These are phyloP conservation scores for Coendou prehensilis DNA, from an alignment of 2,797 vertebrate genomes.

Conservation along the genomic window DNA sequence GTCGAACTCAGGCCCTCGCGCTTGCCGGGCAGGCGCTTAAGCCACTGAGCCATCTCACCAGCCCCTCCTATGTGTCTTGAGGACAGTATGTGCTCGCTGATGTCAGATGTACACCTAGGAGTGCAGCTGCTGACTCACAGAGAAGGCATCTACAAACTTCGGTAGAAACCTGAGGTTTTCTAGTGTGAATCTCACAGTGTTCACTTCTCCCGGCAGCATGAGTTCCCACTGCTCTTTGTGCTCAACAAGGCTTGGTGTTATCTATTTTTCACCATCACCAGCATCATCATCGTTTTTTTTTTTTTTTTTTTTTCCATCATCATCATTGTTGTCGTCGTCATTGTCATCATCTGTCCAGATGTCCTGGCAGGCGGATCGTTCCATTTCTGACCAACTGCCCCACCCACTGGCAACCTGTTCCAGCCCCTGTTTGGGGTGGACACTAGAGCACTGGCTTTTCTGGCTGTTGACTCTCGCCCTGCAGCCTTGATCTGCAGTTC, in stretches of 20 bases:
- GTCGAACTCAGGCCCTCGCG: too few relatives aligned
- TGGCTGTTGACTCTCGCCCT: background rate
- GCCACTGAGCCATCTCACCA: too few relatives aligned
- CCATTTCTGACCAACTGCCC: background rate
- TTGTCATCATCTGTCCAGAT: background rate
- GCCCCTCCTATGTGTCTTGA: background rate
- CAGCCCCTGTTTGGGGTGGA: background rate
- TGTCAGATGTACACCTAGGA: background rate
- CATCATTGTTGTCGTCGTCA: background rate
- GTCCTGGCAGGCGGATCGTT: background rate
- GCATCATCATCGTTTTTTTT: too few relatives aligned
- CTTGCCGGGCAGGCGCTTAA: too few relatives aligned
- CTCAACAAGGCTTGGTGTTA: background rate
- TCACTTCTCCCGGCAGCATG: background rate
- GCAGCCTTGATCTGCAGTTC: background rate
- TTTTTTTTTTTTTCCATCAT: too few relatives aligned
- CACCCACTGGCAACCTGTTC: background rate
- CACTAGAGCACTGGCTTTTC: background rate
- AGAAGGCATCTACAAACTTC: background rate
- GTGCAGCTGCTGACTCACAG: background rate
- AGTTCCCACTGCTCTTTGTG: background rate
- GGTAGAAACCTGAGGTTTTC: background rate
- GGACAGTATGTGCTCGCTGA: accelerated
- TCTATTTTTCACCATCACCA: background rate
- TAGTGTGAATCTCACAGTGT: background rate